Conservation (phyloP, 2,888 invertebrate genomes). For the Aspidiotus rigidus region DNA sequence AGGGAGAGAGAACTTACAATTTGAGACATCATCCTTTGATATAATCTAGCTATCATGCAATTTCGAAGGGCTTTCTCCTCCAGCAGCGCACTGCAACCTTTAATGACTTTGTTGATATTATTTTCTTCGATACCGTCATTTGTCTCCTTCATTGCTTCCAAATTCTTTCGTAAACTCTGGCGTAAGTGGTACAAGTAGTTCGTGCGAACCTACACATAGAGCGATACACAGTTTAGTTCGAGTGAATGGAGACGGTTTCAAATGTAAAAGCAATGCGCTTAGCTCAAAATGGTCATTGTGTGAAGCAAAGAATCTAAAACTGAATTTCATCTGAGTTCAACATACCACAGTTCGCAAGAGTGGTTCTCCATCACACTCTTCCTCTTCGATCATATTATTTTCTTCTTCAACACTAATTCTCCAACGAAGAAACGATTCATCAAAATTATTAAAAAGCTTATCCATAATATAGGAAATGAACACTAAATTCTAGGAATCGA, state of each 20-base stretch:
- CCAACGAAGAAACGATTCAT: slow-evolving; percentile 29
- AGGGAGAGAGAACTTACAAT: slow-evolving; percentile 36
- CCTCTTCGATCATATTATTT: background rate
- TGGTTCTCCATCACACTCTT: slow-evolving; percentile 11
- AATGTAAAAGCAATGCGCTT: too few relatives aligned
- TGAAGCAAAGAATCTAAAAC: too few relatives aligned
- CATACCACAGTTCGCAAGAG: slow-evolving; percentile 19
- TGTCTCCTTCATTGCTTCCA: slow-evolving; percentile 18
- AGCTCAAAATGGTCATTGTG: too few relatives aligned
- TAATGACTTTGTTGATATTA: slow-evolving; percentile 25
- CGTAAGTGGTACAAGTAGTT: slow-evolving; percentile 21
- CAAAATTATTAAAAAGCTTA: background rate
- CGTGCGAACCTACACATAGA: slow-evolving; percentile 1
- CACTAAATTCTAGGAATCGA: too few relatives aligned
- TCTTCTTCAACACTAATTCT: slow-evolving; percentile 27
- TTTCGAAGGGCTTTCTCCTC: slow-evolving; percentile 39
- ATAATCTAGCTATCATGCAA: slow-evolving; percentile 39
- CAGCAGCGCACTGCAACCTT: slow-evolving; percentile 36
- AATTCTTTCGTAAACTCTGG: slow-evolving; percentile 25
- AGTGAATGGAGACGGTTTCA: too few relatives aligned
- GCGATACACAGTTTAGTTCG: too few relatives aligned
- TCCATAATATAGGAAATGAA: slow-evolving; percentile 1
- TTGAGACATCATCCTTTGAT: slow-evolving; percentile 38
- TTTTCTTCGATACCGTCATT: slow-evolving; percentile 17
- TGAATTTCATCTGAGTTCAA: background rate